phyloP scores from a whole-genome alignment of 30 jellyfish, hydroid and myxozoan species.

The Hydractinia echinata region DNA sequence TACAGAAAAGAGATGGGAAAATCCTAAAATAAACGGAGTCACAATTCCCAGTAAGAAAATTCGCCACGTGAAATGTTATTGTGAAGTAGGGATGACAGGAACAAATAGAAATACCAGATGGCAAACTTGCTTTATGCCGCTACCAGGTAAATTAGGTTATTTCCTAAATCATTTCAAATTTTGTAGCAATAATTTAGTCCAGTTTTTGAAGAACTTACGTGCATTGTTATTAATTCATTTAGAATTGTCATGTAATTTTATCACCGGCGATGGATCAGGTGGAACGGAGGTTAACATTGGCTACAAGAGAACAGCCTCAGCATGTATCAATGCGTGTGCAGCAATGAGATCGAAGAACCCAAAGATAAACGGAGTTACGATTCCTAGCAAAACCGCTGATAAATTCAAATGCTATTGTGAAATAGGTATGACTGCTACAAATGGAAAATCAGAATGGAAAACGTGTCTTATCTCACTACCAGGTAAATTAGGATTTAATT shows the following conservation, averaged over 20 bases:
- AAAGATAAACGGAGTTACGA: not conserved
- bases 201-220: too few relatives aligned
- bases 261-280: not conserved
- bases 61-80: not conserved
- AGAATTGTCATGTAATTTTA: not conserved
- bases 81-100: not conserved
- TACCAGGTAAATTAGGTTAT: not conserved
- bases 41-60: not conserved
- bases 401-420: not conserved
- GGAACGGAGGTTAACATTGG: slow-evolving; percentile 3
- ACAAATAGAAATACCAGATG: not conserved
- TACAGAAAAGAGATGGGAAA: not conserved
- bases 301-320: not conserved
- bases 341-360: not conserved
- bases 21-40: not conserved
- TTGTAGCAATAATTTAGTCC: too few relatives aligned
- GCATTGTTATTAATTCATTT: too few relatives aligned
- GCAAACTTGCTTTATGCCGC: not conserved
- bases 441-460: not conserved
- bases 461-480: not conserved
- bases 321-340: not conserved
- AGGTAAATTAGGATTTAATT: too few relatives aligned
- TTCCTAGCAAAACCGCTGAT: not conserved
- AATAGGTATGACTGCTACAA: not conserved
- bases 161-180: too few relatives aligned